Evolutionary conservation across 2,888 invertebrate species (phyloP).

Genomic region (Globia sparganii): DNA sequence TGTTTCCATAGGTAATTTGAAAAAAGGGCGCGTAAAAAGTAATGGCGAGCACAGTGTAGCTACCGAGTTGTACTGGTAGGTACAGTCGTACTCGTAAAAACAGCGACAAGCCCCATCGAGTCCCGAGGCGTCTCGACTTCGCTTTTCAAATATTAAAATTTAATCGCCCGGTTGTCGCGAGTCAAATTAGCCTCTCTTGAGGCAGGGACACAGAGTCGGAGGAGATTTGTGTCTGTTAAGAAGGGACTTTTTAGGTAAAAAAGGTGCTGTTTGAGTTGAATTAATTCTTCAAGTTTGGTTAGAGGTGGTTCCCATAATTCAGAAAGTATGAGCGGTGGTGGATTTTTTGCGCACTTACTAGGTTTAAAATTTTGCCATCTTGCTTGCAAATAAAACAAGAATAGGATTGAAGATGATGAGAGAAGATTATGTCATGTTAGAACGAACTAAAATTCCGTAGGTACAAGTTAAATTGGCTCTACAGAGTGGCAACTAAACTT

Average conservation of each 20-base stretch:
- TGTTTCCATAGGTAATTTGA: slow-evolving; percentile 54
- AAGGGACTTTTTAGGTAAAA: slow-evolving; percentile 38
- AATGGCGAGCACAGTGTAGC: slow-evolving; percentile 54
- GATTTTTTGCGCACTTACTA: background rate
- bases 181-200: slow-evolving; percentile 89
- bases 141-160: slow-evolving; percentile 91
- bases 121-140: slow-evolving; percentile 79
- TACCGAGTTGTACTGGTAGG: slow-evolving; percentile 68
- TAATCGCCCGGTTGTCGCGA: slow-evolving; percentile 91
- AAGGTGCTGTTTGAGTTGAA: background rate
- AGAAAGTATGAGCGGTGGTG: background rate
- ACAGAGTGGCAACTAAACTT: no score
- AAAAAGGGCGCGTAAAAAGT: slow-evolving; percentile 62
- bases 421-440: background rate
- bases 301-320: background rate
- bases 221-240: background rate
- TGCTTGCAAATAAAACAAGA: background rate
- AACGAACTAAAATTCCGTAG: background rate
- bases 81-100: slow-evolving; percentile 76
- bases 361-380: background rate
- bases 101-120: slow-evolving; percentile 83
- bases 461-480: background rate
- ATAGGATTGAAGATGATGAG: background rate
- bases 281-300: background rate
- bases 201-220: slow-evolving; percentile 78